These are phyloP conservation scores for Scaptomyza tumidula DNA, from an alignment of 2,888 invertebrate species.

Conservation along the genomic window DNA sequence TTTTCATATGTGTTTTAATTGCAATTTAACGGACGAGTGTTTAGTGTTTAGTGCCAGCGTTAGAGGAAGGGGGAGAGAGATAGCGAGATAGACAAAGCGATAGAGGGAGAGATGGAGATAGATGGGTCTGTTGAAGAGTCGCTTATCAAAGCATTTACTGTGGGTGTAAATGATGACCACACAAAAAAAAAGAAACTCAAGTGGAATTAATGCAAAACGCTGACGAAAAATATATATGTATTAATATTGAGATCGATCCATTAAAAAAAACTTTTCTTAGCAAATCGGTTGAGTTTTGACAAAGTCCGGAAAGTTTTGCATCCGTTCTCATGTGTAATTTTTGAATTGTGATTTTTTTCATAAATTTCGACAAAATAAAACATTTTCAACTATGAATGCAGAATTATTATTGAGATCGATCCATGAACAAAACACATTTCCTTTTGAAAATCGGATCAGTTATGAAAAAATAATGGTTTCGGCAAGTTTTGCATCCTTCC, in stretches of 20 bases:
- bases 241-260: neutral
- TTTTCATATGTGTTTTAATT: constrained; percentile 47
- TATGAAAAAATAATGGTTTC: no score
- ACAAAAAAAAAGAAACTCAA: constrained; percentile 18
- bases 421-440: no score
- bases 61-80: constrained; percentile 4
- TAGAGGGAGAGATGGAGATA: neutral
- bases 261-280: no score
- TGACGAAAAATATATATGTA: constrained; percentile 14
- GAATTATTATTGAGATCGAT: no score
- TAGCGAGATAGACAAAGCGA: neutral
- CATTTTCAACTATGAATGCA: no score
- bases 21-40: constrained; percentile 51
- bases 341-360: no score
- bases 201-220: constrained; percentile 40
- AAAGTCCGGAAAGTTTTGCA: neutral
- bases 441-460: no score
- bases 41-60: constrained; percentile 40
- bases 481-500: no score
- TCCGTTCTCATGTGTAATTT: no score
- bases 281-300: no score
- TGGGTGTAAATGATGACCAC: constrained; percentile 32
- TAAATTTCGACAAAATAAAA: no score
- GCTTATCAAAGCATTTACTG: constrained; percentile 19
- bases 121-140: constrained; percentile 3